phyloP scores from a whole-genome alignment of 2,797 vertebrate species.

The Hyperoplus lanceolatus region DNA sequence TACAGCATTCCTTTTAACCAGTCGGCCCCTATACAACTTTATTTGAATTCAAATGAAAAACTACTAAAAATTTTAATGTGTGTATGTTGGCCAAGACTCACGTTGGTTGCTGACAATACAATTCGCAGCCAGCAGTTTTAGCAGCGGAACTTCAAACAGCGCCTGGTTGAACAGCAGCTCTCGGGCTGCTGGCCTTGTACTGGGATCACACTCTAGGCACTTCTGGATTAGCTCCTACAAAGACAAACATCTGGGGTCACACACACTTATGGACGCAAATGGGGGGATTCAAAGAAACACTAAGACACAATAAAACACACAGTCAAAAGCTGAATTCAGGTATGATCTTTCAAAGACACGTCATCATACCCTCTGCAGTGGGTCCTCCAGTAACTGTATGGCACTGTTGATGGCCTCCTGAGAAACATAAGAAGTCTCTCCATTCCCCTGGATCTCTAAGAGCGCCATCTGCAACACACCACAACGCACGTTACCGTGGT shows the following conservation, averaged over 20 bases:
- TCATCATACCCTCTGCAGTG: constrained; percentile 92
- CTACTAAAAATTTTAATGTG: not conserved
- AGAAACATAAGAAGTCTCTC: constrained; percentile 93
- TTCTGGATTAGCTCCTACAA: constrained; percentile 95
- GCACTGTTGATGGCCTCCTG: constrained; percentile 96
- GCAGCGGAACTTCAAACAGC: constrained; percentile 95
- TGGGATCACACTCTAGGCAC: constrained; percentile 92
- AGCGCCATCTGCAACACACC: constrained; percentile 92
- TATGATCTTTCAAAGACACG: not conserved
- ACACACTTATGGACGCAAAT: constrained; percentile 3
- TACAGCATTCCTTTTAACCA: not conserved
- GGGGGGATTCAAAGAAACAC: not conserved
- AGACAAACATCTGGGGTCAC: constrained; percentile 40
- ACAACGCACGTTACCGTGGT: constrained; percentile 1
- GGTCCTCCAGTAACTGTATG: constrained; percentile 95
- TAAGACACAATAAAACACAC: not conserved
- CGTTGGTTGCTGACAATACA: constrained; percentile 96
- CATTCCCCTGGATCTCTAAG: constrained; percentile 97
- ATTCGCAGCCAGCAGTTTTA: constrained; percentile 96
- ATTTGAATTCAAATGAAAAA: not conserved
- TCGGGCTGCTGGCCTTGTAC: constrained; percentile 91
- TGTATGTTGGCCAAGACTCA: constrained; percentile 80
- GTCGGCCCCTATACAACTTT: not conserved
- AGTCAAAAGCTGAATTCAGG: not conserved
- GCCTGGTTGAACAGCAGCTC: constrained; percentile 97